Percentiles rank a stretch among this genome's conserved stretches.
These are phyloP conservation scores for Mayetiola destructor DNA, from an alignment of 2,888 invertebrate species.

Conservation along the genomic window DNA sequence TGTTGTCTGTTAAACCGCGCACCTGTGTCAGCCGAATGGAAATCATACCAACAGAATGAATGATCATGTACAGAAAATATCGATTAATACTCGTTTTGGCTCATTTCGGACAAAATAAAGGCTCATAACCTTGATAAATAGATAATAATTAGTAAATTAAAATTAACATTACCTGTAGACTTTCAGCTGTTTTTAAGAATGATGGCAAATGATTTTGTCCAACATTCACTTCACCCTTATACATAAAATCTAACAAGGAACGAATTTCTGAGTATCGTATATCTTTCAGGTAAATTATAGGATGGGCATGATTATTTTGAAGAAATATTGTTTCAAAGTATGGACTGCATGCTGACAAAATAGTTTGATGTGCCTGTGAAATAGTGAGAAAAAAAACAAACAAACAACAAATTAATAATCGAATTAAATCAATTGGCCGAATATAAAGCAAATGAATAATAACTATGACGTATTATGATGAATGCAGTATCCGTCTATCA, in stretches of 20 bases:
- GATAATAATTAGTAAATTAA: too few species aligned
- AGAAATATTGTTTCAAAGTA: slow-evolving; percentile 86
- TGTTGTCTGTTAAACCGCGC: slow-evolving; percentile 76
- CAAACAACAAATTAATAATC: too few species aligned
- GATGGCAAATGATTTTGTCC: slow-evolving; percentile 80
- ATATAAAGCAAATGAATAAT: too few species aligned
- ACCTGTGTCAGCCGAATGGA: slow-evolving; percentile 29
- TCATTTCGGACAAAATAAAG: too few species aligned
- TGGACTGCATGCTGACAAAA: slow-evolving; percentile 84
- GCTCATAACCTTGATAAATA: too few species aligned
- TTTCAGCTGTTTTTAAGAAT: slow-evolving; percentile 85
- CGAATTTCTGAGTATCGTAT: slow-evolving; percentile 80
- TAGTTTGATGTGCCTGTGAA: slow-evolving; percentile 79
- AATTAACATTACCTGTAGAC: slow-evolving; percentile 60
- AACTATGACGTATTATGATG: too few species aligned
- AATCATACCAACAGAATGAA: not conserved
- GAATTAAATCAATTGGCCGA: too few species aligned
- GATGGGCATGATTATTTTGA: slow-evolving; percentile 78
- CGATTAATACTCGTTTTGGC: too few species aligned
- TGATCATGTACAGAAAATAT: not conserved
- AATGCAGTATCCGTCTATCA: too few species aligned
- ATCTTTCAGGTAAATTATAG: slow-evolving; percentile 85
- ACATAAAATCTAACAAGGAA: slow-evolving; percentile 83
- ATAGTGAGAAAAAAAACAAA: too few species aligned
- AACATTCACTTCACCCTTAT: slow-evolving; percentile 81